phyloP scores from a whole-genome alignment of 2,113 vertebrate genomes.

The Gracilinanus agilis region DNA sequence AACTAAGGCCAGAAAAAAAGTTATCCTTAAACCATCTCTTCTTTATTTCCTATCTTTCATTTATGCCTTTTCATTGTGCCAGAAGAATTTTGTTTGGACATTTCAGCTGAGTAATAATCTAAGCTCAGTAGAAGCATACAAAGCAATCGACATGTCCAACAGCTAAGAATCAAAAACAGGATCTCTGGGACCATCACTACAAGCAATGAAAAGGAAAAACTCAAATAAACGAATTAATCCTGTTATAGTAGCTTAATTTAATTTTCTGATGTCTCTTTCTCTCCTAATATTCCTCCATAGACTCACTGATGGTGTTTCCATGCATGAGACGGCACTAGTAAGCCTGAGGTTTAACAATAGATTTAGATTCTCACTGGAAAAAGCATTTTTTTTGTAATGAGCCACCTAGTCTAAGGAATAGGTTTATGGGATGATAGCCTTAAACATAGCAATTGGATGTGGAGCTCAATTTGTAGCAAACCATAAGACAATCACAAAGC shows the following conservation, averaged over 20 bases:
- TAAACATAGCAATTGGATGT: background rate
- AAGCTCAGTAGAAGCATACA: background rate
- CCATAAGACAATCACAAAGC: background rate
- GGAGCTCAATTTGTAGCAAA: background rate
- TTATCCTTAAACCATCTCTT: background rate
- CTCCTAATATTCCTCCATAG: background rate
- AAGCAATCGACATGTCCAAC: background rate
- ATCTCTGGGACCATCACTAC: background rate
- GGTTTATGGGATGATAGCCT: background rate
- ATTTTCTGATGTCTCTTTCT: constrained; percentile 1
- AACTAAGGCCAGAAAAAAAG: background rate
- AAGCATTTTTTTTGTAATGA: background rate
- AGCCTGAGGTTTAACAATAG: background rate
- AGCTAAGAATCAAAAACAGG: background rate
- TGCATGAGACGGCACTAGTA: background rate
- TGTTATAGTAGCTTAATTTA: background rate
- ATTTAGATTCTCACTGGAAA: background rate
- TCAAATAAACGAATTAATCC: background rate
- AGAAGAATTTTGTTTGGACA: background rate
- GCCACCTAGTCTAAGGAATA: background rate
- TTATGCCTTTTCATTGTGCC: background rate
- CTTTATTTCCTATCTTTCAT: background rate
- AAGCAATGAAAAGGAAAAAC: background rate
- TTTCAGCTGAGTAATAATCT: background rate
- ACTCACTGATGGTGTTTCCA: background rate